A percentile compares a stretch with the other conserved stretches of the same genome.
phyloP scores from a whole-genome alignment of 2,797 vertebrate species.

The Tarsius wallacei region DNA sequence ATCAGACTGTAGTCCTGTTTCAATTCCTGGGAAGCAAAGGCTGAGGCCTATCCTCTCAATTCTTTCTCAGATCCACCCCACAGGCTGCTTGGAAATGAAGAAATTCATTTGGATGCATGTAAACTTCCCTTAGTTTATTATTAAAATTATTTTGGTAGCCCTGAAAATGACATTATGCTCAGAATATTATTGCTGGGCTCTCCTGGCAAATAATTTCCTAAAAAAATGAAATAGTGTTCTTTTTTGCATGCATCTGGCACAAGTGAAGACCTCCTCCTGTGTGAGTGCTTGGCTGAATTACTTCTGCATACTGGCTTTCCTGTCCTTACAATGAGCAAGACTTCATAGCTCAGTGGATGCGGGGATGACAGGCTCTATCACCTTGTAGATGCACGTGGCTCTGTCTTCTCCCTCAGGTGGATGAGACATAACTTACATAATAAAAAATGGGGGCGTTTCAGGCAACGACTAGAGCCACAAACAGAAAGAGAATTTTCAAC shows the following conservation, averaged over 20 bases:
- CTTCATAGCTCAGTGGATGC: not conserved
- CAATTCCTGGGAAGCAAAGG: not conserved
- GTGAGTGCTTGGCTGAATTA: conserved; percentile 20
- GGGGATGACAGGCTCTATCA: not conserved
- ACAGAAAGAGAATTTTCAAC: not conserved
- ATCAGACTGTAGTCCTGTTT: not conserved
- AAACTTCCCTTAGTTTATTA: conserved; percentile 33
- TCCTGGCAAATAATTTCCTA: conserved; percentile 31
- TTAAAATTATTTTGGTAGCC: conserved; percentile 18
- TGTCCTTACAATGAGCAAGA: not conserved
- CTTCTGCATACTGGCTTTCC: conserved; percentile 5
- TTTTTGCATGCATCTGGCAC: conserved; percentile 64
- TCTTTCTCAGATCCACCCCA: not conserved
- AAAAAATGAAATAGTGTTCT: conserved; percentile 55
- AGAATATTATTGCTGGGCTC: conserved; percentile 31
- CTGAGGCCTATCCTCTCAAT: not conserved
- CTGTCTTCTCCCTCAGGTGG: not conserved
- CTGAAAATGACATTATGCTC: conserved; percentile 63
- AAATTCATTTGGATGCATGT: not conserved
- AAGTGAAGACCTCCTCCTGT: conserved; percentile 16
- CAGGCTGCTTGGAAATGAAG: not conserved
- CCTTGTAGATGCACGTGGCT: not conserved
- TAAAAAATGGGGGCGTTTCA: not conserved
- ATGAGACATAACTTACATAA: not conserved
- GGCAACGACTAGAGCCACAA: not conserved